Percentiles rank a stretch among this genome's conserved stretches.
Evolutionary conservation across 2,888 invertebrate genomes (phyloP).

Genomic region (Apodemia zela): DNA sequence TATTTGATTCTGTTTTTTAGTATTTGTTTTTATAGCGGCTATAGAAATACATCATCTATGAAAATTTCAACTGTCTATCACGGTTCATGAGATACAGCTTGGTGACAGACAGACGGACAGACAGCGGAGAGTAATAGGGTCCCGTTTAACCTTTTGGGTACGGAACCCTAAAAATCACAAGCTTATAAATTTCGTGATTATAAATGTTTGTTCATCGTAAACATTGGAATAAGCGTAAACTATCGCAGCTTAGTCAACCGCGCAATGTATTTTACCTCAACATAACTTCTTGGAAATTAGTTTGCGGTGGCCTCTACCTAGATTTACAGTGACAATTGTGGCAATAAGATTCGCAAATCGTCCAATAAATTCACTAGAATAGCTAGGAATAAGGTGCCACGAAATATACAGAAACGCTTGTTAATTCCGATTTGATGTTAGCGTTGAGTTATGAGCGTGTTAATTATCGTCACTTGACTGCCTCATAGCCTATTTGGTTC

Average conservation of each 20-base stretch:
- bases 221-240: background rate
- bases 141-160: no score
- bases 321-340: conserved; percentile 1
- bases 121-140: no score
- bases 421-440: background rate
- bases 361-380: background rate
- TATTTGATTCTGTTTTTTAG: no score
- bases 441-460: background rate
- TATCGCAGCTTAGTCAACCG: background rate
- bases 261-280: background rate
- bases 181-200: no score
- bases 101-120: no score
- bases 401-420: background rate
- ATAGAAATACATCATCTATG: no score
- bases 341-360: background rate
- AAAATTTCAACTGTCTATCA: no score
- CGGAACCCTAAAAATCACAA: no score
- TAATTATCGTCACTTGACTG: background rate
- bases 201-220: background rate
- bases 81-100: no score
- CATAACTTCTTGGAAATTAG: background rate
- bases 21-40: no score
- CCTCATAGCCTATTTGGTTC: no score
- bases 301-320: background rate
- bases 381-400: background rate